Evolutionary conservation across 2,888 invertebrate species (phyloP).

Genomic region (Amphipyra tragopoginis): DNA sequence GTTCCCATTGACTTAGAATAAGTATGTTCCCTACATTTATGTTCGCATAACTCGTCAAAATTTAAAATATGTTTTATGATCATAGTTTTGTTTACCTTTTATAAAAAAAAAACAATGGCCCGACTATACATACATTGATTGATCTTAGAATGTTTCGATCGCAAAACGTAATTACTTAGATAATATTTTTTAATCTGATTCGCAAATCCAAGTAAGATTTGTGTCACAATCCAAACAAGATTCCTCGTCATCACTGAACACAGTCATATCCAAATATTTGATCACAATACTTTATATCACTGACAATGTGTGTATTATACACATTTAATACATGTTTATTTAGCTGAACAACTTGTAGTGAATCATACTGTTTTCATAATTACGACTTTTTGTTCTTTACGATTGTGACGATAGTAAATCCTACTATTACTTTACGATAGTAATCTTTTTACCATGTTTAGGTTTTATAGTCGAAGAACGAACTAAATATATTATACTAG

Average conservation of each 20-base stretch:
- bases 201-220: background rate
- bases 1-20: too few relatives aligned
- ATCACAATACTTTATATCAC: constrained; percentile 3
- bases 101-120: too few relatives aligned
- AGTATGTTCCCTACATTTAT: too few relatives aligned
- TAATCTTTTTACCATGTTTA: background rate
- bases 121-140: too few relatives aligned
- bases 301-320: constrained; percentile 7
- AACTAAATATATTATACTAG: too few relatives aligned
- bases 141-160: too few relatives aligned
- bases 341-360: constrained; percentile 40
- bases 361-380: constrained; percentile 42
- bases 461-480: background rate
- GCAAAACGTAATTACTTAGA: too few relatives aligned
- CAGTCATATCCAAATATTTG: constrained; percentile 19
- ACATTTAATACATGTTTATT: constrained; percentile 25
- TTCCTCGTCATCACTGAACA: constrained; percentile 14
- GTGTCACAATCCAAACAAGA: background rate
- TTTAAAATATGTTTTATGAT: too few relatives aligned
- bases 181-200: background rate
- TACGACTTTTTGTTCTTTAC: constrained; percentile 29
- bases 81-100: too few relatives aligned
- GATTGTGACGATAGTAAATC: constrained; percentile 2
- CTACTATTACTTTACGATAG: too few relatives aligned
- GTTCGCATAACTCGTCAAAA: too few relatives aligned